Evolutionary conservation across 1,140 invertebrate genomes (phyloP).

Genomic region (Drosophila quadrilineata): DNA sequence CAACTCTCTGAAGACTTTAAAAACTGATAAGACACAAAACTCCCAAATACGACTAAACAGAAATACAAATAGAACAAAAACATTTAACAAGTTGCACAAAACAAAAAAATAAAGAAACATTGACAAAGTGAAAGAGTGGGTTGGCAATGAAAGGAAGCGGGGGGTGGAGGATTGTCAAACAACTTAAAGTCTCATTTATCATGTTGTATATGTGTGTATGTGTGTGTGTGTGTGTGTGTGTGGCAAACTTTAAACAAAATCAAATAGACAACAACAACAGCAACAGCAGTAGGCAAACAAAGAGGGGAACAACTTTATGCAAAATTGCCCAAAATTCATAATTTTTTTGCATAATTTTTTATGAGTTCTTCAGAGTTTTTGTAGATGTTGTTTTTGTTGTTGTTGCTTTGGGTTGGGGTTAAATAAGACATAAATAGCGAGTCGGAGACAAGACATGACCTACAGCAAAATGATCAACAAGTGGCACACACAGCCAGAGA

Average conservation of each 20-base stretch:
- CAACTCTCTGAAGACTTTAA: conserved; percentile 62
- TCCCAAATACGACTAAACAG: conserved; percentile 14
- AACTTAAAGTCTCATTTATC: conserved; percentile 81
- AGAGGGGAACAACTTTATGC: conserved; percentile 47
- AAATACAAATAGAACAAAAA: conserved; percentile 29
- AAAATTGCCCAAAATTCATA: conserved; percentile 62
- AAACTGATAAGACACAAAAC: conserved; percentile 55
- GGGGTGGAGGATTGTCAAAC: conserved; percentile 50
- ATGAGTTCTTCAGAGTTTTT: too few relatives aligned
- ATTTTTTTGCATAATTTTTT: conserved; percentile 53
- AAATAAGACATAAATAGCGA: conserved; percentile 44
- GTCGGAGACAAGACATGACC: conserved; percentile 61
- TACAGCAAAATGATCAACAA: conserved; percentile 71
- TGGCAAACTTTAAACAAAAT: conserved; percentile 58
- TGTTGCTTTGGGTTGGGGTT: background rate
- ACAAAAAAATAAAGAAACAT: conserved; percentile 43
- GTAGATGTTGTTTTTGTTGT: too few relatives aligned
- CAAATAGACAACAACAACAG: background rate
- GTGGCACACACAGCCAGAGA: conserved; percentile 43
- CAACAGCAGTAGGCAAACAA: too few relatives aligned
- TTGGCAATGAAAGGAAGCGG: background rate
- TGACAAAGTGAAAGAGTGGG: background rate
- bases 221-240: conserved; percentile 22
- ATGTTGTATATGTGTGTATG: conserved; percentile 45
- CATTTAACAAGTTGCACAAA: conserved; percentile 69